These are phyloP conservation scores for Microtus richardsoni DNA, from an alignment of 2,113 vertebrate species.

Conservation along the genomic window DNA sequence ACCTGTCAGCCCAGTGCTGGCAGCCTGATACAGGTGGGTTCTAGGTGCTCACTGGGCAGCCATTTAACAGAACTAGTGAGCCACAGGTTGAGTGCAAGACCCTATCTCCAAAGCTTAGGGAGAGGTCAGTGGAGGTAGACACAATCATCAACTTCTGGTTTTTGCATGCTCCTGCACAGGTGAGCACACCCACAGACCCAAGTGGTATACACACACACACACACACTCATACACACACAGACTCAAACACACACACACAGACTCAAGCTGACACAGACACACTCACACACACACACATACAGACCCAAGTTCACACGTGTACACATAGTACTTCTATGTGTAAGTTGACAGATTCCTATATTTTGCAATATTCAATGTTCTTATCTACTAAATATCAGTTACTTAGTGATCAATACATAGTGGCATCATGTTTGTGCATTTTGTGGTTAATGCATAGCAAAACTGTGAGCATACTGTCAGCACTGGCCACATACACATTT, in stretches of 20 bases:
- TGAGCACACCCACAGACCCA: not conserved
- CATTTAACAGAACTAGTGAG: not conserved
- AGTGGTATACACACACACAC: too few species aligned
- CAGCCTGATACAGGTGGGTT: not conserved
- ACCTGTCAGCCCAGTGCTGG: not conserved
- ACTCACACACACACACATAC: too few species aligned
- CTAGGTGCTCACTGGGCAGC: not conserved
- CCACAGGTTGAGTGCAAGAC: not conserved
- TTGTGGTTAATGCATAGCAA: not conserved
- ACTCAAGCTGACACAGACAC: too few species aligned
- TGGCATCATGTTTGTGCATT: not conserved
- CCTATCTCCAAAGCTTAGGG: not conserved
- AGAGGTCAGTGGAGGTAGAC: too few species aligned
- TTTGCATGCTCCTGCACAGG: not conserved
- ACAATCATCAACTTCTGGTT: not conserved
- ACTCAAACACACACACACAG: too few species aligned
- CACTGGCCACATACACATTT: not conserved
- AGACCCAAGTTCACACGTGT: rapidly evolving
- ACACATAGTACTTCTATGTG: too few species aligned
- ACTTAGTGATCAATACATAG: not conserved
- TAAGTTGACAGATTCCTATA: not conserved
- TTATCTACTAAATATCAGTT: not conserved
- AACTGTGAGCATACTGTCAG: not conserved
- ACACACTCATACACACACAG: too few species aligned
- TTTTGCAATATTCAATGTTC: not conserved